Percentiles rank a stretch among this genome's conserved stretches.
phyloP scores from a whole-genome alignment of 2,888 invertebrate species.

The Oligia latruncula region DNA sequence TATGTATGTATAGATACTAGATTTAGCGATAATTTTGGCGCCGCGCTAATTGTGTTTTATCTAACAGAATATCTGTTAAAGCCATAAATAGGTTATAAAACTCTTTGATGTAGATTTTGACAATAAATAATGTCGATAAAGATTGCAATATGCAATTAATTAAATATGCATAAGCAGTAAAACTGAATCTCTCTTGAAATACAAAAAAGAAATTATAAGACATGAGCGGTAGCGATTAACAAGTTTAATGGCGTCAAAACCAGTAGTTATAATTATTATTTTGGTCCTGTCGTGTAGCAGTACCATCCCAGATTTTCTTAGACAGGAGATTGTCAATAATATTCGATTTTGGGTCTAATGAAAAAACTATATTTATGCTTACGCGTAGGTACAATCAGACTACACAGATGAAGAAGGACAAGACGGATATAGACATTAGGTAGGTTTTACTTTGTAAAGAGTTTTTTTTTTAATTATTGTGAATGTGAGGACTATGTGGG shows the following conservation, averaged over 20 bases:
- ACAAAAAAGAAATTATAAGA: conserved; percentile 52
- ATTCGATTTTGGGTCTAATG: background rate
- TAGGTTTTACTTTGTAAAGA: too few species aligned
- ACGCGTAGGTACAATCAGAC: too few species aligned
- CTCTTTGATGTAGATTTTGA: conserved; percentile 65
- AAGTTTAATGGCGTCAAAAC: background rate
- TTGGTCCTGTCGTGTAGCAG: background rate
- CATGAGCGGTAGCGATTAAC: conserved; percentile 57
- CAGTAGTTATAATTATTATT: too few species aligned
- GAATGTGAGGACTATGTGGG: too few species aligned
- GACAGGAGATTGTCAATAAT: background rate
- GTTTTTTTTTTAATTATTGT: too few species aligned
- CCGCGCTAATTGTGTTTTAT: conserved; percentile 43
- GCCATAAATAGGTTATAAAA: conserved; percentile 67
- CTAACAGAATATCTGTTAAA: conserved; percentile 30
- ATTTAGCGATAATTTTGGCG: conserved; percentile 37
- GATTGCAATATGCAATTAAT: conserved; percentile 75
- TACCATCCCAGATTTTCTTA: background rate
- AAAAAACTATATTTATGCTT: too few species aligned
- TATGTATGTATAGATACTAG: too few species aligned
- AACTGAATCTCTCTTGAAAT: conserved; percentile 71
- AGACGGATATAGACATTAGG: background rate
- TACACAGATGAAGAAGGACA: background rate
- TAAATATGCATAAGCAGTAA: conserved; percentile 77
- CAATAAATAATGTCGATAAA: conserved; percentile 72